phyloP scores from a whole-genome alignment of 2,888 invertebrate genomes.

The Epirrhoe tristata region DNA sequence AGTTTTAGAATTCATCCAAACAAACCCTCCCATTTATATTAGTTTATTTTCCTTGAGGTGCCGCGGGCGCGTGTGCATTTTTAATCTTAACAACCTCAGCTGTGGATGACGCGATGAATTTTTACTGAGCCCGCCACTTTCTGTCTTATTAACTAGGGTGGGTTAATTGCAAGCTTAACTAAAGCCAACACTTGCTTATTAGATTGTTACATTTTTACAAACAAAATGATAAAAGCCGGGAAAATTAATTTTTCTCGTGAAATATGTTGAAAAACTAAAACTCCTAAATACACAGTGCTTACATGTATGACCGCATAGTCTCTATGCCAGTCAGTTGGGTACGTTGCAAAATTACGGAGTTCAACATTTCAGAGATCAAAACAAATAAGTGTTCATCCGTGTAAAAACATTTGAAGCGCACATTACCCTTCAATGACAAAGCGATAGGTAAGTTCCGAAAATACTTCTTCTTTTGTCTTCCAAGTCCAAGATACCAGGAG shows the following conservation, averaged over 20 bases:
- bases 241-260: no score
- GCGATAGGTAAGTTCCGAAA: conserved; percentile 4
- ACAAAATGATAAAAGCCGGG: not conserved
- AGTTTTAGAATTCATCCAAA: not conserved
- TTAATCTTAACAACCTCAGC: conserved; percentile 78
- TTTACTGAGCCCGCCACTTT: conserved; percentile 75
- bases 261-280: not conserved
- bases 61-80: conserved; percentile 75
- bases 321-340: no score
- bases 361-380: no score
- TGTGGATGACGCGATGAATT: conserved; percentile 77
- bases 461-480: conserved; percentile 13
- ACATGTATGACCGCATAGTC: not conserved
- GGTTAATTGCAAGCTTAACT: conserved; percentile 64
- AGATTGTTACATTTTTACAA: conserved; percentile 22
- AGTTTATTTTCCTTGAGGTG: conserved; percentile 74
- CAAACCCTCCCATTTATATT: not conserved
- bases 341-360: no score
- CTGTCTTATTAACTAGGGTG: conserved; percentile 72
- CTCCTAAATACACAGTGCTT: not conserved
- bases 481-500: conserved; percentile 32
- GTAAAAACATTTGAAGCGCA: not conserved
- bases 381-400: not conserved
- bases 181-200: conserved; percentile 43
- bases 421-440: conserved; percentile 5